Percentiles rank a stretch among this genome's conserved stretches.
These are phyloP conservation scores for Conomelus anceps DNA, from an alignment of 2,888 invertebrate species.

Conservation along the genomic window DNA sequence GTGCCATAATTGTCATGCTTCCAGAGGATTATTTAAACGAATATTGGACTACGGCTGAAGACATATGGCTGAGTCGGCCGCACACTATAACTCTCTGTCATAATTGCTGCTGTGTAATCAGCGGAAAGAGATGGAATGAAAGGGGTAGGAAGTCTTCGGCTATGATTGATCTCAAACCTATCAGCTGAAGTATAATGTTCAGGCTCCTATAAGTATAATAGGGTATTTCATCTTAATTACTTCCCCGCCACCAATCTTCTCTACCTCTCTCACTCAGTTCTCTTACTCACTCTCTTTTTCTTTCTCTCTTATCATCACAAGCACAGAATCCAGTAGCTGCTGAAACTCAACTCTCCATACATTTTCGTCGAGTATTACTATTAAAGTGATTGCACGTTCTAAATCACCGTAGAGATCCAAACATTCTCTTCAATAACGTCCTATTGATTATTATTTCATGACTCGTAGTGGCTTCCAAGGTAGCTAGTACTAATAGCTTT, in stretches of 20 bases:
- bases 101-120: background rate
- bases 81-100: background rate
- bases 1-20: background rate
- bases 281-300: background rate
- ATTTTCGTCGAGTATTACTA: background rate
- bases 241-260: background rate
- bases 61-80: background rate
- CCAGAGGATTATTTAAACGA: background rate
- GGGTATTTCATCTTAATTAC: background rate
- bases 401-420: background rate
- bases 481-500: background rate
- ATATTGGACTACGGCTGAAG: background rate
- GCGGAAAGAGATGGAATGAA: background rate
- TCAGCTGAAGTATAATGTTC: background rate
- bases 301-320: background rate
- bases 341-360: background rate
- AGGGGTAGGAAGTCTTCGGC: background rate
- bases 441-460: background rate
- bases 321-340: background rate
- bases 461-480: background rate
- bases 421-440: background rate
- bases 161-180: background rate
- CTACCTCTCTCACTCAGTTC: background rate
- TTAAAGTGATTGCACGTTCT: background rate
- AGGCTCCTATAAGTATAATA: background rate